These are phyloP conservation scores for Onychomys arenicola DNA, from an alignment of 2,797 vertebrate genomes.

Conservation along the genomic window DNA sequence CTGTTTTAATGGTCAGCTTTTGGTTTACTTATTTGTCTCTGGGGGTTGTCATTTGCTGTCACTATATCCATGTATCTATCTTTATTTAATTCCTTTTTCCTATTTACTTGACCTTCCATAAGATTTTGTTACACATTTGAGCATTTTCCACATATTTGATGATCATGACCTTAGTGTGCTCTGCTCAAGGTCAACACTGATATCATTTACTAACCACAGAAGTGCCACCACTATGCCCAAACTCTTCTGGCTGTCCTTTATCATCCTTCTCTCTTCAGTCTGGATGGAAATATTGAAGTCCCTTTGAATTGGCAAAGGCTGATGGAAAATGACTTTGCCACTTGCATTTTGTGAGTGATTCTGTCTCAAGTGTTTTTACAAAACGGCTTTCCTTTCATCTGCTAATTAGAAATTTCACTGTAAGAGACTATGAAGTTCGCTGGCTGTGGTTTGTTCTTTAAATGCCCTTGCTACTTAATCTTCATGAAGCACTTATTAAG, in stretches of 20 bases:
- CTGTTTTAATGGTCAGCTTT: neutral
- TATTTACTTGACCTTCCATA: slow-evolving; percentile 4
- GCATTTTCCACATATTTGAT: neutral
- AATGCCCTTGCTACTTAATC: slow-evolving; percentile 71
- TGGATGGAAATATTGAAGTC: neutral
- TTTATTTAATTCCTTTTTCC: slow-evolving; percentile 42
- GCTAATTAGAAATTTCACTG: slow-evolving; percentile 71
- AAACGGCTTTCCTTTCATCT: slow-evolving; percentile 71
- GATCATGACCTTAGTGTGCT: slow-evolving; percentile 3
- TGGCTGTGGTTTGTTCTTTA: slow-evolving; percentile 73
- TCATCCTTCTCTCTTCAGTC: neutral
- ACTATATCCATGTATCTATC: neutral
- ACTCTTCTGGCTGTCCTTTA: neutral
- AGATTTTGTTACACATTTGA: slow-evolving; percentile 46
- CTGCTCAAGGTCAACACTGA: slow-evolving; percentile 50
- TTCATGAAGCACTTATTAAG: slow-evolving; percentile 70
- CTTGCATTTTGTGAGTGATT: slow-evolving; percentile 57
- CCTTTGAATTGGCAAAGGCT: slow-evolving; percentile 59
- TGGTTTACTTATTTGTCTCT: neutral
- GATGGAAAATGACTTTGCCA: slow-evolving; percentile 65
- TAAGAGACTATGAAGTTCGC: slow-evolving; percentile 65
- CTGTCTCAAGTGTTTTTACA: slow-evolving; percentile 66
- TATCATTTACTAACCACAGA: neutral
- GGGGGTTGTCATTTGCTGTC: neutral
- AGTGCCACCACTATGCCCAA: neutral